A percentile compares a stretch with the other conserved stretches of the same genome.
phyloP scores from a whole-genome alignment of 2,113 vertebrate species.

The Eretmochelys imbricata region DNA sequence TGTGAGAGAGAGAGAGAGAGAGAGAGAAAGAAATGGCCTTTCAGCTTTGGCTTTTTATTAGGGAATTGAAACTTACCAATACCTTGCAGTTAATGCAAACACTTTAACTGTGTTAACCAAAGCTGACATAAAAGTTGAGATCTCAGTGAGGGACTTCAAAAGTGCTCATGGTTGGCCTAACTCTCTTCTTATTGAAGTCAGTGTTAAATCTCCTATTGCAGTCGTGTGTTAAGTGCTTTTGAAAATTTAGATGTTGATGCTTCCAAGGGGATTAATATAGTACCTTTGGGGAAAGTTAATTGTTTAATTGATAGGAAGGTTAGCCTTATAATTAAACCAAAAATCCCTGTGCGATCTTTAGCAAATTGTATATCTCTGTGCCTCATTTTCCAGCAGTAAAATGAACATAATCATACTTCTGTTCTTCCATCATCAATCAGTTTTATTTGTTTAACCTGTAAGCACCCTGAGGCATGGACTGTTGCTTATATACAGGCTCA shows the following conservation, averaged over 20 bases:
- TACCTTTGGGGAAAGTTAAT: not conserved
- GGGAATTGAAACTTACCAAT: not conserved
- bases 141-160: not conserved
- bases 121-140: not conserved
- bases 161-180: not conserved
- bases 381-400: not conserved
- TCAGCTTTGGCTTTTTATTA: not conserved
- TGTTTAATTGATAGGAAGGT: not conserved
- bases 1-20: too few species aligned
- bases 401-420: not conserved
- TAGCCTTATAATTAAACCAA: rapidly evolving
- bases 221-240: not conserved
- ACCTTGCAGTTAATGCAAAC: not conserved
- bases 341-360: rapidly evolving
- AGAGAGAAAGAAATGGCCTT: not conserved
- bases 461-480: not conserved
- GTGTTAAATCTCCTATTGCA: not conserved
- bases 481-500: not conserved
- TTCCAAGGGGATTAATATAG: not conserved
- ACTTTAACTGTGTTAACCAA: not conserved
- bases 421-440: not conserved
- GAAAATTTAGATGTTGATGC: not conserved
- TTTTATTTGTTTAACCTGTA: not conserved
- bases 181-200: not conserved
- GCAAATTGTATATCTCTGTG: not conserved